Evolutionary conservation across 2,797 vertebrate genomes (phyloP).

Genomic region (Scyliorhinus canicula): DNA sequence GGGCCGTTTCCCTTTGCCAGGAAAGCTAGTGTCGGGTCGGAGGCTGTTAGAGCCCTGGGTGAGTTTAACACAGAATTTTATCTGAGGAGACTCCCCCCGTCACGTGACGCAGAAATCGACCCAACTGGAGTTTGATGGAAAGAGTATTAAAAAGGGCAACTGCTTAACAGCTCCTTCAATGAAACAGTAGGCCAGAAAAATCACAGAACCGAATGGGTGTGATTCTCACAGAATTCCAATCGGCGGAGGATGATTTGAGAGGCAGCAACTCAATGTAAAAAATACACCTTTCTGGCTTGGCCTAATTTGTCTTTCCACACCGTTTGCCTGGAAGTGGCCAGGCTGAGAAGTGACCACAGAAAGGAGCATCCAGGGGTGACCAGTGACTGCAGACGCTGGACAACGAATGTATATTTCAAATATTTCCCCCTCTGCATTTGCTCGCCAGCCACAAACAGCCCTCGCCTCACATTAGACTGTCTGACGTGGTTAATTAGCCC

Average conservation of each 20-base stretch:
- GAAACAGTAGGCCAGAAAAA: background rate
- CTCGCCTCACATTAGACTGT: background rate
- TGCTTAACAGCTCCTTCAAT: background rate
- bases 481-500: background rate
- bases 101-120: slow-evolving; percentile 35
- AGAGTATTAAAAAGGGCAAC: background rate
- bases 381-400: background rate
- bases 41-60: background rate
- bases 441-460: background rate
- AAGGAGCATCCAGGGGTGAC: too few species aligned
- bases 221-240: background rate
- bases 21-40: background rate
- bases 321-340: too few species aligned
- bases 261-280: too few species aligned
- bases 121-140: background rate
- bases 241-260: background rate
- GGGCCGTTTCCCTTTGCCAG: background rate
- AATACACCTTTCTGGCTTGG: too few species aligned
- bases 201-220: background rate
- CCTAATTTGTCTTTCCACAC: too few species aligned
- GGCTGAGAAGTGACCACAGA: too few species aligned
- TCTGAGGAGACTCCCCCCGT: slow-evolving; percentile 29
- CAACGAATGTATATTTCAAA: background rate
- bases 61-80: slow-evolving; percentile 37
- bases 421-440: background rate